A percentile compares a stretch with the other conserved stretches of the same genome.
These are phyloP conservation scores for Folsomia candida DNA, from an alignment of 2,888 invertebrate species.

Conservation along the genomic window DNA sequence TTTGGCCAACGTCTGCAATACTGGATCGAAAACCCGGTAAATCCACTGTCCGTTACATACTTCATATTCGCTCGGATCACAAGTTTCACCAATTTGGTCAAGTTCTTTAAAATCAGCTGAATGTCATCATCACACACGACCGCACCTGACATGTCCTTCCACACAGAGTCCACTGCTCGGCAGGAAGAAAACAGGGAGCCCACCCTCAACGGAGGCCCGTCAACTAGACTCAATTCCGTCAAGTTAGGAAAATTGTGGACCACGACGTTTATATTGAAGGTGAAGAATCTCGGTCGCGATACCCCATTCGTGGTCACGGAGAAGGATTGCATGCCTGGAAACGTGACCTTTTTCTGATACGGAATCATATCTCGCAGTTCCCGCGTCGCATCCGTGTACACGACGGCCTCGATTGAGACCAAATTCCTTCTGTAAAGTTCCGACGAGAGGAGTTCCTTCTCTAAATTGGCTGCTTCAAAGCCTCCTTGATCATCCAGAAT, in stretches of 20 bases:
- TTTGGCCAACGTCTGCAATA: slow-evolving; percentile 1
- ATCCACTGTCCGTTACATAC: slow-evolving; percentile 27
- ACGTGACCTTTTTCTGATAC: not conserved
- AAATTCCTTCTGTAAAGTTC: slow-evolving; percentile 12
- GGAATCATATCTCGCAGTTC: slow-evolving; percentile 27
- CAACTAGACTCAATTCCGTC: slow-evolving; percentile 21
- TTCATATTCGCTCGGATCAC: slow-evolving; percentile 26
- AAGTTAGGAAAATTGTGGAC: slow-evolving; percentile 21
- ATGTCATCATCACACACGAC: slow-evolving; percentile 25
- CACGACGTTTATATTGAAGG: slow-evolving; percentile 24
- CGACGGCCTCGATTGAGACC: slow-evolving; percentile 17
- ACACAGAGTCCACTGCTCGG: not conserved
- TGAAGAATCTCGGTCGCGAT: slow-evolving; percentile 11
- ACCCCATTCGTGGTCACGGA: slow-evolving; percentile 12
- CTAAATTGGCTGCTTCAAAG: slow-evolving; percentile 1
- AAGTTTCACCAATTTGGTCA: slow-evolving; percentile 13
- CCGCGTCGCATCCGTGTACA: slow-evolving; percentile 21
- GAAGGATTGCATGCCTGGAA: slow-evolving; percentile 7
- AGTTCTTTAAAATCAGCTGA: slow-evolving; percentile 20
- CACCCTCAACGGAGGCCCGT: slow-evolving; percentile 14
- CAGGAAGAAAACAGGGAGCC: not conserved
- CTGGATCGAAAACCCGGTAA: slow-evolving; percentile 19
- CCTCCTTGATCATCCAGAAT: slow-evolving; percentile 24
- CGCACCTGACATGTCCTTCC: not conserved
- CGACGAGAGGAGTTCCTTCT: slow-evolving; percentile 1